Base-by-base conservation (phyloP, 2,888 invertebrate species). In the Gymnoscelis rufifasciata region DNA sequence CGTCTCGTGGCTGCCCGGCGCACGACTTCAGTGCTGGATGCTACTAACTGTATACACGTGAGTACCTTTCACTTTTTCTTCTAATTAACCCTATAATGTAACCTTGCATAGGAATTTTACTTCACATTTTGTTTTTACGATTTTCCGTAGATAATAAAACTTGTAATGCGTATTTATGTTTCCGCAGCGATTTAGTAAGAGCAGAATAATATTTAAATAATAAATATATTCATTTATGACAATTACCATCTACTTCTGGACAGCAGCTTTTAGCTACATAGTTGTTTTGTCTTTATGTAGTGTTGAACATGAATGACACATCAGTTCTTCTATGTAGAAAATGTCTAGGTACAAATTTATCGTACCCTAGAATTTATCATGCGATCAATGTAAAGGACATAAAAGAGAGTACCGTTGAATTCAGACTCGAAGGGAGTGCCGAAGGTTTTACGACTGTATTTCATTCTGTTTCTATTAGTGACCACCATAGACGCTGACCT, bases 11-110 rank as follows among this genome's bases (percentile, higher is more conserved):
- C 89, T 88, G 84, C 88, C 89, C 87, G 82, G 89, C 87, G 89
- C 88, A 83, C 88, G 81, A 84, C 83, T 86, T 61, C 87, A 83
- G 88, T 88, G 87, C 91, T 91, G 91, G 91, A 91, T 91, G 91
- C 90, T 90, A 90, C 91, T 91, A 91, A 90, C 90, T 91, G 89
- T 90, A 90, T 91, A 89, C 90, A 91, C 91, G 91, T 91, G 71
- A 91, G 91, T 91, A 78, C 53, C 39, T 3, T 31, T 57, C 55
- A 15, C 31, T 15, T 24, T 38, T 38, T 15, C 5, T 19, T 19
- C 19, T 19, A 19, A 19, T 19, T 19, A 19, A 19, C 19, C 19
- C 5, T 19, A 19, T 5, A 3, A 3, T 19, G 19, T 19, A 3
- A 19, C 2, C 19, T 3, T 19, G 19, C 2, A 19, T n/a, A n/a